phyloP scores from a whole-genome alignment of 2,888 invertebrate species.

The Lepetodrilus schrolli region DNA sequence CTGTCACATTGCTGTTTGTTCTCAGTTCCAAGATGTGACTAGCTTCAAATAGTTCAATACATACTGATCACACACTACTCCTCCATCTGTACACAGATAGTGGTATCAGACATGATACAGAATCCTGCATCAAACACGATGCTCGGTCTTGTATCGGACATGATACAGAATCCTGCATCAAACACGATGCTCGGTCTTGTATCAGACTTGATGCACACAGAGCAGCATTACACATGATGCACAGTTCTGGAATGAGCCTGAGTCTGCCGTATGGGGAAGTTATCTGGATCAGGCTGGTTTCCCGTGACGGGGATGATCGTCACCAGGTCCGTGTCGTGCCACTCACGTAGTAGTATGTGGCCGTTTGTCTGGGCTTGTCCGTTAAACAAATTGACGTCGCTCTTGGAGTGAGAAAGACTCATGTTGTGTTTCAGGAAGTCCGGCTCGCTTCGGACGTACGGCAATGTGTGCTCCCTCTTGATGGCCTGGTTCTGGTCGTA shows the following conservation, averaged over 20 bases:
- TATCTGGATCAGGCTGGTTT: not conserved
- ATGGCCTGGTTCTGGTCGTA: constrained; percentile 80
- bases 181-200: no score
- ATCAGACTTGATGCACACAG: no score
- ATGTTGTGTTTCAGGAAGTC: constrained; percentile 35
- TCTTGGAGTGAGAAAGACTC: constrained; percentile 52
- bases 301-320: constrained; percentile 39
- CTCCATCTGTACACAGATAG: no score
- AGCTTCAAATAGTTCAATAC: no score
- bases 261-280: not conserved
- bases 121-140: no score
- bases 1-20: no score
- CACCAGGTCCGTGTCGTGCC: constrained; percentile 35
- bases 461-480: constrained; percentile 78
- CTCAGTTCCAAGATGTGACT: no score
- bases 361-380: constrained; percentile 34
- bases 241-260: not conserved
- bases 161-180: no score
- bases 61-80: no score
- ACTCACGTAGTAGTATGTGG: constrained; percentile 43
- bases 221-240: constrained; percentile 1
- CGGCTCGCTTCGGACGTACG: constrained; percentile 73
- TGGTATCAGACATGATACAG: no score
- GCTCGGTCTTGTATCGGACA: no score
- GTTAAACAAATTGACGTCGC: constrained; percentile 47